phyloP scores from a whole-genome alignment of 2,113 vertebrate genomes.

The Sialia sialis region DNA sequence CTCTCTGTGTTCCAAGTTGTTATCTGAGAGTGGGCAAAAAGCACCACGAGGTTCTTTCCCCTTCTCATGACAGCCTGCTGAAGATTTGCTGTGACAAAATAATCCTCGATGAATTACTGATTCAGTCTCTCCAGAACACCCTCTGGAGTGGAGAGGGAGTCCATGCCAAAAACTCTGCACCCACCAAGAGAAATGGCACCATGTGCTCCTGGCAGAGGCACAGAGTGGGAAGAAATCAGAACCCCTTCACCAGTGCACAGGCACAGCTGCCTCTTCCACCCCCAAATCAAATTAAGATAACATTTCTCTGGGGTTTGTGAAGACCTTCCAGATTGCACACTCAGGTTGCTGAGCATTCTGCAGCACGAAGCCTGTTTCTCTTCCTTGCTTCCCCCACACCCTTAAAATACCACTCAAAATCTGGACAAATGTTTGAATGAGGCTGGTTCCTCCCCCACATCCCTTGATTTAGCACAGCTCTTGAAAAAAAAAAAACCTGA shows the following conservation, averaged over 20 bases:
- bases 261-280: neutral
- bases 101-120: neutral
- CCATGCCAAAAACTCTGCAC: neutral
- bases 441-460: neutral
- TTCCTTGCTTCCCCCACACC: neutral
- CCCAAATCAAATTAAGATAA: neutral
- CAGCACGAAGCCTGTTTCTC: neutral
- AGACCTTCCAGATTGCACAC: neutral
- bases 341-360: neutral
- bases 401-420: conserved; percentile 35
- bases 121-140: neutral
- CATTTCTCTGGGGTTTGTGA: neutral
- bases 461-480: neutral
- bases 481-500: neutral
- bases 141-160: neutral
- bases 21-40: neutral
- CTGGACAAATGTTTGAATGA: neutral
- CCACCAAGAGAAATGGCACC: neutral
- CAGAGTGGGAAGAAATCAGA: neutral
- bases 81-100: conserved; percentile 3
- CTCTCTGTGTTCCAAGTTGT: neutral
- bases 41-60: neutral
- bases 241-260: neutral
- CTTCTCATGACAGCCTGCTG: neutral
- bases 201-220: neutral